Conservation (phyloP, 2,113 vertebrate genomes). For the Ariopsis seemanni region DNA sequence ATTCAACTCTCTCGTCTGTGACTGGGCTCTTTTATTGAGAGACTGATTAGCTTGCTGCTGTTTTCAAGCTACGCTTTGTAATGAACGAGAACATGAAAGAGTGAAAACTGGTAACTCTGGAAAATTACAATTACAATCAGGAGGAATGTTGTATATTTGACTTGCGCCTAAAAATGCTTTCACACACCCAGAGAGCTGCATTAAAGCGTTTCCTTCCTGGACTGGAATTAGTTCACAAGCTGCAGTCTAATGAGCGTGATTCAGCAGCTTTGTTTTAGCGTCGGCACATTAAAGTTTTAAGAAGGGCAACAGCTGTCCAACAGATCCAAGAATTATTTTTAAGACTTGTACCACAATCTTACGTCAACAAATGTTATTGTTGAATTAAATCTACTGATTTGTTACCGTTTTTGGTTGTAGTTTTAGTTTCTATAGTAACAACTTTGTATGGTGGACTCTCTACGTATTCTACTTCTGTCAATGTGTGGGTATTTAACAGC, state of each 20-base stretch:
- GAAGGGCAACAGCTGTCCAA: neutral
- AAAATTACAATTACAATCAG: constrained; percentile 22
- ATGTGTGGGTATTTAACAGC: too few relatives aligned
- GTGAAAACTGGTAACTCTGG: neutral
- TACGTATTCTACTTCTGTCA: too few relatives aligned
- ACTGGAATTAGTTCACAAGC: constrained; percentile 31
- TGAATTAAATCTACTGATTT: neutral
- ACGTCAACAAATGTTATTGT: neutral
- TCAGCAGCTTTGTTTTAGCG: constrained; percentile 7
- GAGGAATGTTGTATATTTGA: constrained; percentile 38
- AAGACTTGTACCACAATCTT: neutral
- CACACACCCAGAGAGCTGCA: neutral
- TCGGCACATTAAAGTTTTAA: neutral
- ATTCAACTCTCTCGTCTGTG: neutral
- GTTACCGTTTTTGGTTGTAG: neutral
- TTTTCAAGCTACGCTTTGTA: neutral
- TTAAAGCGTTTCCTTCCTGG: constrained; percentile 50
- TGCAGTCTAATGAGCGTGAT: constrained; percentile 3
- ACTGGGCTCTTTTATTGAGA: constrained; percentile 2
- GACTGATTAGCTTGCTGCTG: neutral
- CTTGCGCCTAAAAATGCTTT: constrained; percentile 30
- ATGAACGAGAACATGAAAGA: constrained; percentile 10
- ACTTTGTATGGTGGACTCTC: too few relatives aligned
- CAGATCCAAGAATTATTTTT: neutral
- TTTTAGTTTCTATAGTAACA: neutral